phyloP scores from a whole-genome alignment of 2,888 invertebrate genomes.

The Tricholauxania praeusta region DNA sequence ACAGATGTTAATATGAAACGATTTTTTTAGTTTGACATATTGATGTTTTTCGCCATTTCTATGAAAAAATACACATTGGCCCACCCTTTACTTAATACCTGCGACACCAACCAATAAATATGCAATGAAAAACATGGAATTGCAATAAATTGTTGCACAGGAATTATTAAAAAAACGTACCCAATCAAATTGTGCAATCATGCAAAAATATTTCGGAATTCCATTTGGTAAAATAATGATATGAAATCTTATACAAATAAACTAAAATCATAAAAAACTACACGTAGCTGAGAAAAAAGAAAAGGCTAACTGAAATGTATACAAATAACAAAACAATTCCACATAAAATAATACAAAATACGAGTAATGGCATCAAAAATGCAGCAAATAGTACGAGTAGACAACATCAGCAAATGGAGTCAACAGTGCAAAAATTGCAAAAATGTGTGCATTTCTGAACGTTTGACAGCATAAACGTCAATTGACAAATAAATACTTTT shows the following conservation, averaged over 20 bases:
- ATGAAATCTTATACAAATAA: conserved; percentile 10
- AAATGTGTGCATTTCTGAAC: conserved; percentile 18
- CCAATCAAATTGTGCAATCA: not conserved
- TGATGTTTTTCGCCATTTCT: too few species aligned
- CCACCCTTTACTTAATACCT: too few species aligned
- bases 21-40: too few species aligned
- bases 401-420: too few species aligned
- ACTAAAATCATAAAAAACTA: not conserved
- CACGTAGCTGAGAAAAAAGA: not conserved
- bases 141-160: too few species aligned
- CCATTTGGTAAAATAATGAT: conserved; percentile 16
- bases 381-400: too few species aligned
- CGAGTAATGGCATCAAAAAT: too few species aligned
- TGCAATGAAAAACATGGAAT: too few species aligned
- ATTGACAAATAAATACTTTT: not conserved
- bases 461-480: conserved; percentile 22
- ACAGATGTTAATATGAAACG: too few species aligned
- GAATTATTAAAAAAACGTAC: not conserved
- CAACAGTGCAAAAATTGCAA: not conserved
- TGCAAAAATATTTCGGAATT: not conserved
- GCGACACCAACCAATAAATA: too few species aligned
- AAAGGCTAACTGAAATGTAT: too few species aligned
- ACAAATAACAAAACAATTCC: not conserved
- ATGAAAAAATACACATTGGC: too few species aligned
- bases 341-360: not conserved